Evolutionary conservation across 2,113 vertebrate species (phyloP).

Genomic region (Sporophila hypoxantha): DNA sequence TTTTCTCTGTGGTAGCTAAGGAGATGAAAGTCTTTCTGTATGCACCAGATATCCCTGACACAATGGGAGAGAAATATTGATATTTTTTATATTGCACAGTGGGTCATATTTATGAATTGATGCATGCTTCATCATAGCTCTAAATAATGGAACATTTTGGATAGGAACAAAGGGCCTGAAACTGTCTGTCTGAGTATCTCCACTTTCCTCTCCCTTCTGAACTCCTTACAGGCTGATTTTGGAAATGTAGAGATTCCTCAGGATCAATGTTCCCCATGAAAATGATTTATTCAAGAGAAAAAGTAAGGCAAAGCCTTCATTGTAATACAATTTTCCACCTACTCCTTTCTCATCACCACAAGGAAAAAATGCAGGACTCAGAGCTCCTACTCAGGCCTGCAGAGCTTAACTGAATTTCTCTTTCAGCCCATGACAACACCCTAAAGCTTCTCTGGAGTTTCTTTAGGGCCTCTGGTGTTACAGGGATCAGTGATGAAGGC

Average conservation of each 20-base stretch:
- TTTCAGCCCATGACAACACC: background rate
- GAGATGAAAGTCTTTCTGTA: constrained; percentile 4
- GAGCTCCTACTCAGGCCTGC: background rate
- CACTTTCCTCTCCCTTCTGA: background rate
- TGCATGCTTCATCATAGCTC: background rate
- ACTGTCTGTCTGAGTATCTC: background rate
- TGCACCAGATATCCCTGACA: background rate
- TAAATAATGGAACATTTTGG: constrained; percentile 14
- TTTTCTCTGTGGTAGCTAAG: constrained; percentile 20
- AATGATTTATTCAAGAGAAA: constrained; percentile 12
- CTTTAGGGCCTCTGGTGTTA: background rate
- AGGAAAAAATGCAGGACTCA: background rate
- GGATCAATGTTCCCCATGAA: background rate
- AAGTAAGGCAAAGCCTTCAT: background rate
- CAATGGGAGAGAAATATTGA: constrained; percentile 20
- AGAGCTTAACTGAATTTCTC: background rate
- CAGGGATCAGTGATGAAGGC: background rate
- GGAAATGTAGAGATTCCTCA: background rate
- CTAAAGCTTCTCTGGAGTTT: background rate
- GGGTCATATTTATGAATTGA: constrained; percentile 20
- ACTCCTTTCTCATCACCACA: background rate
- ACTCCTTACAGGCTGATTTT: background rate
- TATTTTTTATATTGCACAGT: constrained; percentile 26
- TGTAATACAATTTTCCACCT: background rate
- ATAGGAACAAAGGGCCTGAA: background rate